Conservation (phyloP, 1,140 invertebrate genomes). For the Trichonephila clavata region DNA sequence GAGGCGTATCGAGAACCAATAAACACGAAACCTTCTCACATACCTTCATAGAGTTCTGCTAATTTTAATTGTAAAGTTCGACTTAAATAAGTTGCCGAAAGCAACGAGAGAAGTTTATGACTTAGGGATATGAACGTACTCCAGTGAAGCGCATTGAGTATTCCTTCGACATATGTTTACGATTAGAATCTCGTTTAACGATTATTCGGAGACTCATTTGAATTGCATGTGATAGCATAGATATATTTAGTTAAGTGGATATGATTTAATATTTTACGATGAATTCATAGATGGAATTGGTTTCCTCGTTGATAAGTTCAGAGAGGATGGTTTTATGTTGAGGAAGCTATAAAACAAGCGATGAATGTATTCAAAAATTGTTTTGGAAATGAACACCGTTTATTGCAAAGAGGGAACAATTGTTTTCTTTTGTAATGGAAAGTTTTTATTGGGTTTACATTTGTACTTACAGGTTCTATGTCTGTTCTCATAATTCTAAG, state of each 20-base stretch:
- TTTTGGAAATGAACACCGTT: too few relatives aligned
- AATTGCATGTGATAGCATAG: not conserved
- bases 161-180: conserved; percentile 9
- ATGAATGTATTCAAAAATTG: too few relatives aligned
- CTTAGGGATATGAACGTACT: not conserved
- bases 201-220: conserved; percentile 7
- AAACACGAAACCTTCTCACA: not conserved
- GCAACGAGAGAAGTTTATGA: not conserved
- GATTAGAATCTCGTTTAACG: conserved; percentile 27
- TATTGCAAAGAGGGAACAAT: too few relatives aligned
- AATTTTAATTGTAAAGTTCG: conserved; percentile 12
- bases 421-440: too few relatives aligned
- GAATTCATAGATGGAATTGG: not conserved
- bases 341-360: too few relatives aligned
- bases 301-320: not conserved
- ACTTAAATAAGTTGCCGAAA: conserved; percentile 31
- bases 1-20: conserved; percentile 14
- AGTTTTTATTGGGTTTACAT: too few relatives aligned
- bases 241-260: not conserved
- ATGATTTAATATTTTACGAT: not conserved
- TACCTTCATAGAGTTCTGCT: not conserved
- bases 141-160: not conserved
- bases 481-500: too few relatives aligned
- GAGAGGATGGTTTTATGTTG: too few relatives aligned
- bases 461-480: too few relatives aligned